phyloP scores from a whole-genome alignment of 1,140 invertebrate species.

The Papilio helenus region DNA sequence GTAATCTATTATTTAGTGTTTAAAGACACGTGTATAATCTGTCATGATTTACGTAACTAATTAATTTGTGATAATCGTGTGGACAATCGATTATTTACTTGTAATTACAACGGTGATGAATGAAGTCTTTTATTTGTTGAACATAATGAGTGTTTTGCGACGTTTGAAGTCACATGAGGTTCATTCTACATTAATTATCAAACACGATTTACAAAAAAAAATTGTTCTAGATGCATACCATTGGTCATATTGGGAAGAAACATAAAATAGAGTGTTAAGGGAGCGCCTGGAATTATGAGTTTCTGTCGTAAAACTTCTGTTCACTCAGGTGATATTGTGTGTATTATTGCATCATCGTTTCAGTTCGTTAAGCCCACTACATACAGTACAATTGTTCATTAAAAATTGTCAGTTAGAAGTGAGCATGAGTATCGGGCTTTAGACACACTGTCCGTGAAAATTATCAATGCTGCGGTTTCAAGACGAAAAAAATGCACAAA shows the following conservation, averaged over 20 bases:
- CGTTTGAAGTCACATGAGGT: background rate
- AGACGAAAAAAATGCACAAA: background rate
- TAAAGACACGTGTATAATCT: conserved; percentile 20
- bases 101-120: background rate
- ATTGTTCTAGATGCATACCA: background rate
- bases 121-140: background rate
- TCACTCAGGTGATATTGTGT: no score
- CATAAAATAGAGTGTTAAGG: no score
- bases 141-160: background rate
- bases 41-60: conserved; percentile 22
- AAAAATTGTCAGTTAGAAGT: no score
- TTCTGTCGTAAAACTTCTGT: no score
- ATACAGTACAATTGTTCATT: no score
- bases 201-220: background rate
- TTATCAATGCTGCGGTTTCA: background rate
- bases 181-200: background rate
- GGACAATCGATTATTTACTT: conserved; percentile 26
- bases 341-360: background rate
- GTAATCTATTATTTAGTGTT: conserved; percentile 8
- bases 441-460: background rate
- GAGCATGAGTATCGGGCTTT: no score
- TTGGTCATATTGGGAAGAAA: no score
- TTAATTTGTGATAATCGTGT: conserved; percentile 36
- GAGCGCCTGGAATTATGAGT: no score
- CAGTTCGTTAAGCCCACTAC: no score